phyloP scores from a whole-genome alignment of 2,888 invertebrate genomes.

The Metellina segmentata region DNA sequence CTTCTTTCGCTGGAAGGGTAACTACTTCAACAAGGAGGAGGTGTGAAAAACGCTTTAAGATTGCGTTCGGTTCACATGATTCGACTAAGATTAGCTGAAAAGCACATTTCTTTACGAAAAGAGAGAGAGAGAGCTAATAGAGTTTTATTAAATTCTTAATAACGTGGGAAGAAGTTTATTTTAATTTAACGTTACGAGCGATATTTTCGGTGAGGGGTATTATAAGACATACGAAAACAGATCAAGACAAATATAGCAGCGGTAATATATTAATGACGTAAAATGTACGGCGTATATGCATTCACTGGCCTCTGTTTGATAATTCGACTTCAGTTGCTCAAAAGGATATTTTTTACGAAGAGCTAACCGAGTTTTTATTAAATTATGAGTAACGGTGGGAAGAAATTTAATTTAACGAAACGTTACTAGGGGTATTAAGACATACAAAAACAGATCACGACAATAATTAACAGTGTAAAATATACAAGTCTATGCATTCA shows the following conservation, averaged over 20 bases:
- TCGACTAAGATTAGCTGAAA: background rate
- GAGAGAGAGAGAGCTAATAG: background rate
- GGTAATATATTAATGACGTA: too few species aligned
- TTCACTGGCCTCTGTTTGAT: too few species aligned
- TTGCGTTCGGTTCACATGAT: background rate
- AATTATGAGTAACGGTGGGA: background rate
- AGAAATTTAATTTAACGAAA: background rate
- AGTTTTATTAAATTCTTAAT: background rate
- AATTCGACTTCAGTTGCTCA: too few species aligned
- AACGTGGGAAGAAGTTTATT: background rate
- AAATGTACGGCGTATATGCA: too few species aligned
- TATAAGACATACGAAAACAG: background rate
- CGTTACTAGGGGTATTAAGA: background rate
- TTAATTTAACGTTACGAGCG: background rate
- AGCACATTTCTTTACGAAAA: background rate
- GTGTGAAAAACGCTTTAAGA: background rate
- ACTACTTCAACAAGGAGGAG: slow-evolving; percentile 20
- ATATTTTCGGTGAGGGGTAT: background rate
- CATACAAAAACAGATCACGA: background rate
- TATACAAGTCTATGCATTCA: too few species aligned
- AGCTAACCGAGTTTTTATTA: background rate
- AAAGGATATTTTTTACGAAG: too few species aligned
- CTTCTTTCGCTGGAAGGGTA: background rate
- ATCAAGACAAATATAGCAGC: background rate
- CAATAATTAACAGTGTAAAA: too few species aligned